These are phyloP conservation scores for Malurus splendens DNA, from an alignment of 2,797 vertebrate genomes.

Conservation along the genomic window DNA sequence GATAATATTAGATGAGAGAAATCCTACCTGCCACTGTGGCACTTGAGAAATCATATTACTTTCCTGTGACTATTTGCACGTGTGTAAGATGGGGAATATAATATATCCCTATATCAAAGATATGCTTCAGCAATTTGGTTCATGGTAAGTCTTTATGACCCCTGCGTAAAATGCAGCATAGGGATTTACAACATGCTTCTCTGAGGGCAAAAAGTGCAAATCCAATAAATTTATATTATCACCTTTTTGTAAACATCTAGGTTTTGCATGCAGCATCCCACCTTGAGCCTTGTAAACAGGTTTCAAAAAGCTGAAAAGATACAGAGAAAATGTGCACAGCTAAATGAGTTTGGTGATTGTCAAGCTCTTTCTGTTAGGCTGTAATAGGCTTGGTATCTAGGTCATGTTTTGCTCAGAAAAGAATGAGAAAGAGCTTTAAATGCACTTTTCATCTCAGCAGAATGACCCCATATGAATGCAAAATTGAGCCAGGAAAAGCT, in stretches of 20 bases:
- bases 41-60: neutral
- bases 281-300: conserved; percentile 1
- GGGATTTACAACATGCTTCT: neutral
- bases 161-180: neutral
- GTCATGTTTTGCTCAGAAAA: conserved; percentile 35
- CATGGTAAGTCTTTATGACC: neutral
- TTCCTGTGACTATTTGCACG: neutral
- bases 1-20: neutral
- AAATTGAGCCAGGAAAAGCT: conserved; percentile 40
- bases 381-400: conserved; percentile 31
- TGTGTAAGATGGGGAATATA: neutral
- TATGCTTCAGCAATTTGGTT: neutral
- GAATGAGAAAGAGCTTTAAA: conserved; percentile 39
- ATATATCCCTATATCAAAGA: neutral
- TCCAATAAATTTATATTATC: neutral
- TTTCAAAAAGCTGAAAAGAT: conserved; percentile 18
- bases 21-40: neutral
- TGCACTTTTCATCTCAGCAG: conserved; percentile 31
- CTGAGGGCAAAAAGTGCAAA: neutral
- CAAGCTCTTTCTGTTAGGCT: conserved; percentile 51
- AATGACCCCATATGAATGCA: conserved; percentile 41
- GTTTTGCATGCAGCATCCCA: neutral
- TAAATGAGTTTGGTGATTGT: conserved; percentile 54
- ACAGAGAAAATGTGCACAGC: neutral
- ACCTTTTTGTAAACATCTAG: neutral